phyloP scores from a whole-genome alignment of 2,797 vertebrate genomes.

The Eupleurogrammus muticus region DNA sequence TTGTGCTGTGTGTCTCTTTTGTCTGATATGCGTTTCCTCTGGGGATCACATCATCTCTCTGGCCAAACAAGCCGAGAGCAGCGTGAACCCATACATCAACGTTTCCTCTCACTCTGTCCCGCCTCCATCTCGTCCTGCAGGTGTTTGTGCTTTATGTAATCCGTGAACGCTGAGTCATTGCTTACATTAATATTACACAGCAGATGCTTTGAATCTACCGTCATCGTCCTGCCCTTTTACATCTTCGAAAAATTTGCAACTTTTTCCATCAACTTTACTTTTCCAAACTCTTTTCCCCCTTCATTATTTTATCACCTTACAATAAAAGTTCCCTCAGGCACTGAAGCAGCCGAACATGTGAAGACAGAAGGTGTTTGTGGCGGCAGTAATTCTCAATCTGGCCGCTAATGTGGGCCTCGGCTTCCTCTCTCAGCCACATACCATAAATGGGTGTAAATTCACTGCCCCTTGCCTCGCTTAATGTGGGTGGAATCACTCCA shows the following conservation, averaged over 20 bases:
- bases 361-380: slow-evolving; percentile 24
- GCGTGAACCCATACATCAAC: slow-evolving; percentile 31
- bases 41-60: slow-evolving; percentile 30
- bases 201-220: slow-evolving; percentile 9
- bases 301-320: too few relatives aligned
- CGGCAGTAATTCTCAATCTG: slow-evolving; percentile 25
- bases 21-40: slow-evolving; percentile 46
- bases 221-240: neutral
- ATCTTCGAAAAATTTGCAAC: neutral
- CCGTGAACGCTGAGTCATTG: neutral
- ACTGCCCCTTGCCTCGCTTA: slow-evolving; percentile 32
- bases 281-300: too few relatives aligned
- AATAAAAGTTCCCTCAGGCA: too few relatives aligned
- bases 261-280: neutral
- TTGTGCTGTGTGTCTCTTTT: slow-evolving; percentile 7
- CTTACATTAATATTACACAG: slow-evolving; percentile 19
- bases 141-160: slow-evolving; percentile 23
- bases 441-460: slow-evolving; percentile 74
- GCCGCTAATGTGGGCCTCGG: slow-evolving; percentile 11
- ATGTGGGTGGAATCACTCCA: slow-evolving; percentile 65
- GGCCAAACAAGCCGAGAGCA: slow-evolving; percentile 27
- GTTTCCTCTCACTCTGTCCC: slow-evolving; percentile 1
- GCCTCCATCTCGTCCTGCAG: slow-evolving; percentile 18
- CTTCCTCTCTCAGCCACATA: slow-evolving; percentile 52
- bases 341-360: neutral